phyloP scores from a whole-genome alignment of 2,888 invertebrate genomes.

The Mimumesa dahlbomi region DNA sequence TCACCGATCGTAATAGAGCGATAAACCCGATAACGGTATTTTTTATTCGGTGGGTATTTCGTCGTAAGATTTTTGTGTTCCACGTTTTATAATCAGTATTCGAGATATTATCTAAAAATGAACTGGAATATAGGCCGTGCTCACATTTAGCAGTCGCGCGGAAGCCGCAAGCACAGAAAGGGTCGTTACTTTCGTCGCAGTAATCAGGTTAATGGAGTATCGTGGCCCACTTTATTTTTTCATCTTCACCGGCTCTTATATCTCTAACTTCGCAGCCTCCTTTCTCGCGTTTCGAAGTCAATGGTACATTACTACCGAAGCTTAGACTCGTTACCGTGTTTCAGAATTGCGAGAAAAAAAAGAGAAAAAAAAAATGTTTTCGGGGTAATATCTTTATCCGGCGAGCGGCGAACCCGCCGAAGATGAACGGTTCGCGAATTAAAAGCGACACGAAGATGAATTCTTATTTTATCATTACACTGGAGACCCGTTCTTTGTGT shows the following conservation, averaged over 20 bases:
- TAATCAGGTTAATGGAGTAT: constrained; percentile 71
- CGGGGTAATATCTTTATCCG: constrained; percentile 27
- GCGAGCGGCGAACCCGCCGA: too few relatives aligned
- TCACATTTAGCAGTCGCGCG: constrained; percentile 50
- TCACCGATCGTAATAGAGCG: too few relatives aligned
- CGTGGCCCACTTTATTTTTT: constrained; percentile 62
- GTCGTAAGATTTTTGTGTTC: too few relatives aligned
- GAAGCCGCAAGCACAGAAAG: constrained; percentile 46
- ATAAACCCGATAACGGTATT: too few relatives aligned
- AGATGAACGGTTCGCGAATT: too few relatives aligned
- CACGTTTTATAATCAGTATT: constrained; percentile 32
- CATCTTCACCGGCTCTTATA: constrained; percentile 46
- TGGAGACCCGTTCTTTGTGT: too few relatives aligned
- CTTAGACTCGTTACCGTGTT: not conserved
- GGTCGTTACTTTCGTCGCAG: constrained; percentile 61
- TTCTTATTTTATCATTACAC: too few relatives aligned
- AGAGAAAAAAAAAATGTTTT: constrained; percentile 13
- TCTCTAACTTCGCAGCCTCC: constrained; percentile 24
- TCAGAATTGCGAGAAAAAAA: not conserved
- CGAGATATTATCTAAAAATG: constrained; percentile 43
- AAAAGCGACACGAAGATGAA: too few relatives aligned
- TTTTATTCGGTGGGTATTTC: too few relatives aligned
- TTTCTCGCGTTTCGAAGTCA: constrained; percentile 37
- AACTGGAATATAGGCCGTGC: constrained; percentile 57
- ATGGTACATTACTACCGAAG: constrained; percentile 37